Base-by-base conservation (phyloP, 2,113 vertebrate species). In the Heterotilapia buettikoferi region DNA sequence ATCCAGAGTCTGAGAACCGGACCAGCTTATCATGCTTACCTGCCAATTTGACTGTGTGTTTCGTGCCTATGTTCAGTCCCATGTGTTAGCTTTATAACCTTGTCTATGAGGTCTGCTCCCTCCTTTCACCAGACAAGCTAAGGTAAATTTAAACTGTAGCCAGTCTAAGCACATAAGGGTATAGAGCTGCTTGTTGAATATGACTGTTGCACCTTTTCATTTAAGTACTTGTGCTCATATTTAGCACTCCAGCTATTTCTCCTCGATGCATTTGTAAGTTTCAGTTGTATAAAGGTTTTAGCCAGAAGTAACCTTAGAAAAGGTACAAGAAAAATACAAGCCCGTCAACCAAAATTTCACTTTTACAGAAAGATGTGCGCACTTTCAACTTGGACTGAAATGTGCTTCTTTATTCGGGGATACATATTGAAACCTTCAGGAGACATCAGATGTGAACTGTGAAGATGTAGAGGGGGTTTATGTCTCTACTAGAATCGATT, bases 21-120 rank as follows among this genome's bases (percentile, higher is more conserved):
- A 82, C 73, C 21, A 13, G 82, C 79, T 94, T 86, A 90, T 85
- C n/a, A 52, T 83, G 80, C 73, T 88, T 84, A 87, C 71, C n/a
- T 21, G 52, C 31, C 43, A 76, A 24, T 85, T 81, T 86, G 90
- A 59, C 88, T 33, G 31, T 7, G 14, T 78, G 18, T 78, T 78
- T 78, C 3, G 5, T 54, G 84, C 29, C 89, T 43, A 38, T 10
- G 1, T 50, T 87, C 52, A 81, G 40, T 36, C 59, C 43, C 36
- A 78, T 85, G 56, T 83, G 79, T 4, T 2, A 6, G 40, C 33
- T 66, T n/a, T 31, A 45, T 50, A 26, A 84, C 54, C 50, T 73
- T 78, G 5, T 57, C 81, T 50, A 2, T 85, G 12, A 89, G 26
- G 38, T 61, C 19, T 31, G 16, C 68, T 43, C 6, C 54, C n/a